phyloP scores from a whole-genome alignment of 37 sponge, comb jelly and placozoan genomes.

The Mnemiopsis leidyi region DNA sequence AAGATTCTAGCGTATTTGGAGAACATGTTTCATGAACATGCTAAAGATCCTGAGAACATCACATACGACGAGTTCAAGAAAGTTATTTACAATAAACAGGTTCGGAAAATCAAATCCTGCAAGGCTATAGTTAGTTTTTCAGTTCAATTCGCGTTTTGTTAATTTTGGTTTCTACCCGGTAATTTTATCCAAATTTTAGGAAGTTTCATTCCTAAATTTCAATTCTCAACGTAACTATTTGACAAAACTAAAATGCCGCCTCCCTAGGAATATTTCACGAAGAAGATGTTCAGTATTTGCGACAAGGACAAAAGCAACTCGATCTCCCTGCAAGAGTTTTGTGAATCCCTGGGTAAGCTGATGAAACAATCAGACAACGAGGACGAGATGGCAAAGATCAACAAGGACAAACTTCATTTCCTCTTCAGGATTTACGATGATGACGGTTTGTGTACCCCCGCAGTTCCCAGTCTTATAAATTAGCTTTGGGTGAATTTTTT shows the following conservation, averaged over 20 bases:
- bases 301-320: constrained; percentile 50
- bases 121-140: too few relatives aligned
- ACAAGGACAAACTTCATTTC: constrained; percentile 27
- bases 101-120: not conserved
- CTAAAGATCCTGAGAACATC: constrained; percentile 58
- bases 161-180: too few relatives aligned
- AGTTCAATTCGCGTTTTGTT: too few relatives aligned
- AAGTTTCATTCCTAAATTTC: too few relatives aligned
- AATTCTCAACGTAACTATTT: too few relatives aligned
- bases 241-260: not conserved
- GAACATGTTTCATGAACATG: constrained; percentile 48
- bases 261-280: constrained; percentile 54
- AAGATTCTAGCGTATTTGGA: not conserved
- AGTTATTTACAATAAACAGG: constrained; percentile 32
- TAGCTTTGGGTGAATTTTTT: too few relatives aligned
- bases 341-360: not conserved
- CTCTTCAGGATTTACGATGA: constrained; percentile 60
- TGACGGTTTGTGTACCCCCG: constrained; percentile 45
- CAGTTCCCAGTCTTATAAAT: too few relatives aligned
- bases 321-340: constrained; percentile 44
- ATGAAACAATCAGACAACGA: constrained; percentile 61
- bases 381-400: constrained; percentile 43
- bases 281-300: constrained; percentile 62
- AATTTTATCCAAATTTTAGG: too few relatives aligned
- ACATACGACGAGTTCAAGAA: constrained; percentile 62